Conservation (phyloP, 1,140 invertebrate species). For the Muscidifurax raptorellus region DNA sequence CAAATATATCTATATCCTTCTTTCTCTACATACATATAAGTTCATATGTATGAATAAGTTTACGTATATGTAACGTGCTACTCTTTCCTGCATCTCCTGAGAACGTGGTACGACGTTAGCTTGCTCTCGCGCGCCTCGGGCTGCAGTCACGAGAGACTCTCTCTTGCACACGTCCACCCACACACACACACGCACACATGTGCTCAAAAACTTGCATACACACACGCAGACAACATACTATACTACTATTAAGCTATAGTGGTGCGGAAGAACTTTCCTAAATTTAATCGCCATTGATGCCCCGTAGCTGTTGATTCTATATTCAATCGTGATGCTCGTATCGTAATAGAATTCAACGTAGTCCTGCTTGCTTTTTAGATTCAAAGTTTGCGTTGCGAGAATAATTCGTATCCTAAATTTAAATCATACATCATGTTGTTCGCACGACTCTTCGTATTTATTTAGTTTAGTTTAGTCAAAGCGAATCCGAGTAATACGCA, state of each 20-base stretch:
- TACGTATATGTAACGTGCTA: slow-evolving; percentile 27
- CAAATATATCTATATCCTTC: background rate
- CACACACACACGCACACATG: background rate
- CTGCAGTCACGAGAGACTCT: background rate
- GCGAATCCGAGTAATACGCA: background rate
- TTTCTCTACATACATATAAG: slow-evolving; percentile 45
- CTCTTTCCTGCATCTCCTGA: slow-evolving; percentile 57
- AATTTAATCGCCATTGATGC: background rate
- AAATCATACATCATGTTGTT: background rate
- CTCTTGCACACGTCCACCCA: background rate
- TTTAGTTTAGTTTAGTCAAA: background rate
- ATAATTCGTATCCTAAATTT: background rate
- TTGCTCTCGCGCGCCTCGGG: slow-evolving; percentile 48
- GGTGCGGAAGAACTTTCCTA: background rate
- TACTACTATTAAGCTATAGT: background rate
- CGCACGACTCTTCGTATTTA: background rate
- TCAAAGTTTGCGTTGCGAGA: background rate
- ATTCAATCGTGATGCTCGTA: background rate
- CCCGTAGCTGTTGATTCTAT: background rate
- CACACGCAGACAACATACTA: too few relatives aligned
- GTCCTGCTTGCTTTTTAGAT: background rate
- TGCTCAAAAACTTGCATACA: background rate
- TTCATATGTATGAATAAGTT: slow-evolving; percentile 23
- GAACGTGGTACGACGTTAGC: slow-evolving; percentile 62
- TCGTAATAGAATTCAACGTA: background rate